Conservation (phyloP, 2,888 invertebrate species). For the Smittia aterrima region DNA sequence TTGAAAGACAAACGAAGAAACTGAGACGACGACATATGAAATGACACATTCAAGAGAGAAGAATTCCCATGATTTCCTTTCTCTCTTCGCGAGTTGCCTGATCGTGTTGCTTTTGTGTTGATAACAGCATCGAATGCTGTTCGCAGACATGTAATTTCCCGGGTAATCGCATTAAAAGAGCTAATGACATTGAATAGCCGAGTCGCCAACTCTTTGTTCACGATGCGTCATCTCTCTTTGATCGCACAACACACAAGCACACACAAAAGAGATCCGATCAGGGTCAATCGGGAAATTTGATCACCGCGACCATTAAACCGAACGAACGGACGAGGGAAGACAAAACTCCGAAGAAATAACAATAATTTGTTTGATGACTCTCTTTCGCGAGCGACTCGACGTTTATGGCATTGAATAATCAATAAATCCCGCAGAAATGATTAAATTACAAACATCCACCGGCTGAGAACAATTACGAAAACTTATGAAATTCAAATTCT, state of each 20-base stretch:
- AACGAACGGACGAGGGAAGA: background rate
- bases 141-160: too few relatives aligned
- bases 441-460: constrained; percentile 3
- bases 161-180: too few relatives aligned
- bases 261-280: background rate
- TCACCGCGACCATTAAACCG: constrained; percentile 17
- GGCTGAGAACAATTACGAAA: background rate
- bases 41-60: constrained; percentile 22
- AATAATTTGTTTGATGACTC: constrained; percentile 39
- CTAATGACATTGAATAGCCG: too few relatives aligned
- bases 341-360: constrained; percentile 1
- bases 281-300: constrained; percentile 21
- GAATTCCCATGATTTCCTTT: constrained; percentile 3
- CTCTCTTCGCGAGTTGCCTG: constrained; percentile 10
- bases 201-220: too few relatives aligned
- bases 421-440: constrained; percentile 5
- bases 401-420: constrained; percentile 19
- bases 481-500: background rate
- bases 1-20: constrained; percentile 23
- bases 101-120: background rate
- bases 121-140: too few relatives aligned
- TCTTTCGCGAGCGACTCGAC: constrained; percentile 28
- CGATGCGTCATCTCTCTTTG: background rate
- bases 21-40: constrained; percentile 9
- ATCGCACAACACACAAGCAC: background rate